Evolutionary conservation across 2,888 invertebrate genomes (phyloP), one percentile per base, ranked within the genome.

Genomic region (Apamea monoglypha): DNA sequence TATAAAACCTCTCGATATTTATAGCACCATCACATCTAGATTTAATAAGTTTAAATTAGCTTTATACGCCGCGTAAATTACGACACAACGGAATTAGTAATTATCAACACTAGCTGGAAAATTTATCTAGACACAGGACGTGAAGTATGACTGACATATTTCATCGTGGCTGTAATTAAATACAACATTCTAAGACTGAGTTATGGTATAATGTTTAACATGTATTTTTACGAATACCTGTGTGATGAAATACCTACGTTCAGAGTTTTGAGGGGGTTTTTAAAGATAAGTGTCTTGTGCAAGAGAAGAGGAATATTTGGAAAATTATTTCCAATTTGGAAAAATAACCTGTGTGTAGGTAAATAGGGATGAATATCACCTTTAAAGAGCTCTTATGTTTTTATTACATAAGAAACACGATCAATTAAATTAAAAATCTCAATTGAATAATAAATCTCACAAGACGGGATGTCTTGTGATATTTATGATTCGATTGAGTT

Each of bases 91-190:
- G 85, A 84, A 84, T 84, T 67, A 44, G 70, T 87, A 80, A 84
- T 85, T 86, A 85, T 75, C 71, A 61, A 53, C 56, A 72, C 64
- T 73, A 72, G 25, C 53, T 77, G n/a, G 71, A 72, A 74, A 71
- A 87, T 77, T 25, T 81, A 86, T 80, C 61, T 77, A 74, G 74
- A 69, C 56, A 32, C 74, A 84, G 84, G 74, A 75, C 72, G n/a
- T 59, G 74, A 70, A 68, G 74, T 87, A 84, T 72, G 63, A 40
- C 79, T 70, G 74, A 80, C 80, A 72, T 80, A 85, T 80, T 87
- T 85, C 71, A 77, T 74, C 47, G 87, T 70, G 44, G 32, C 61
- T 53, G 71, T 72, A 86, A 85, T 85, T 86, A 85, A 85, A 87
- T 84, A 83, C 87, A 71, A 80, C 84, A 83, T 86, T 83, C 84